A percentile compares a stretch with the other conserved stretches of the same genome.
These are phyloP conservation scores for Doryteuthis pealeii DNA, from an alignment of 1,140 invertebrate species.

Conservation along the genomic window DNA sequence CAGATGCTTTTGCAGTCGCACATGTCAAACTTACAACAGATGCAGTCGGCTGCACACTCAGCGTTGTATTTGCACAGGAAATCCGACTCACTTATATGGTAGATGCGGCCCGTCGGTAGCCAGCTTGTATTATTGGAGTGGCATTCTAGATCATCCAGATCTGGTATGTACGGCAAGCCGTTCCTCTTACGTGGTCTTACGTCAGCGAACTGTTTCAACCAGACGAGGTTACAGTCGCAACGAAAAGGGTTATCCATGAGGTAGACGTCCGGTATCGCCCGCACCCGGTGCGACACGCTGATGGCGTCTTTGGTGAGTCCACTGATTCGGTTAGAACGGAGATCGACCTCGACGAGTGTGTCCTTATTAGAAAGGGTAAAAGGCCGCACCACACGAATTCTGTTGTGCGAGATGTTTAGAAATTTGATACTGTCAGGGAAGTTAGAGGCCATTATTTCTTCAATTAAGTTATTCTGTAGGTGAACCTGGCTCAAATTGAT, in stretches of 20 bases:
- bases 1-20: conserved; percentile 36
- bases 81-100: conserved; percentile 15
- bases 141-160: conserved; percentile 28
- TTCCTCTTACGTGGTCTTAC: conserved; percentile 9
- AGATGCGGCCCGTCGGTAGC: conserved; percentile 12
- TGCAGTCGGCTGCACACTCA: conserved; percentile 30
- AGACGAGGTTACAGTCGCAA: conserved; percentile 41
- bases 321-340: conserved; percentile 33
- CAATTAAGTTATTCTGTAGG: conserved; percentile 28
- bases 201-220: conserved; percentile 39
- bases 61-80: conserved; percentile 37
- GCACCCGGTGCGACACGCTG: conserved; percentile 23
- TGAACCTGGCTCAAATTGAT: conserved; percentile 24
- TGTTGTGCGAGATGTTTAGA: conserved; percentile 28
- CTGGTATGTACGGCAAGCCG: conserved; percentile 25
- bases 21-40: conserved; percentile 34
- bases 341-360: conserved; percentile 26
- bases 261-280: conserved; percentile 24
- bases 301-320: conserved; percentile 24
- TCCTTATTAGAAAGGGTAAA: conserved; percentile 32
- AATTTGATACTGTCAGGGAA: conserved; percentile 27
- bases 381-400: conserved; percentile 24
- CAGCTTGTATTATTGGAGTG: conserved; percentile 15
- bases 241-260: conserved; percentile 35
- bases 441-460: conserved; percentile 17